A percentile compares a stretch with the other conserved stretches of the same genome.
These are phyloP conservation scores for Phalangium opilio DNA, from an alignment of 2,888 invertebrate genomes.

Conservation along the genomic window DNA sequence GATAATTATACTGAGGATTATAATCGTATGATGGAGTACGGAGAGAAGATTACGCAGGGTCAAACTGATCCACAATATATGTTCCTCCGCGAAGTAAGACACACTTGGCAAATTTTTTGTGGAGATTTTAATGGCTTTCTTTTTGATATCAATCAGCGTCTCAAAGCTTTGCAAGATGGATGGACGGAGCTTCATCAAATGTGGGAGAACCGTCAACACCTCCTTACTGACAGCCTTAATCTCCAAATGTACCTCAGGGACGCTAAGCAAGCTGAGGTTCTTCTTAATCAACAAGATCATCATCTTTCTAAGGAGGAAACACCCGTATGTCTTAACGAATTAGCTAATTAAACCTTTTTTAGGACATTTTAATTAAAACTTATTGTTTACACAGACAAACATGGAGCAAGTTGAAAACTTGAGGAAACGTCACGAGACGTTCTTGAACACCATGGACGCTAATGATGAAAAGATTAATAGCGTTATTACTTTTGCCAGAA, in stretches of 20 bases:
- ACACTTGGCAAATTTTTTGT: background rate
- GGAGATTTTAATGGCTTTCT: too few species aligned
- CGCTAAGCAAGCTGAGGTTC: constrained; percentile 91
- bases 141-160: constrained; percentile 41
- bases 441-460: constrained; percentile 98
- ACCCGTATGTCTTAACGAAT: constrained; percentile 42
- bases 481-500: constrained; percentile 87
- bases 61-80: constrained; percentile 97
- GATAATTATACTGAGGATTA: constrained; percentile 98
- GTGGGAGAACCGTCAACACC: constrained; percentile 97
- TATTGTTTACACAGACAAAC: constrained; percentile 40
- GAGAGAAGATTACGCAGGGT: constrained; percentile 81
- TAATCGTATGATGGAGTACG: constrained; percentile 98
- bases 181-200: constrained; percentile 99
- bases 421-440: constrained; percentile 94
- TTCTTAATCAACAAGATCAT: constrained; percentile 96
- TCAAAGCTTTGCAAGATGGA: constrained; percentile 95
- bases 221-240: constrained; percentile 86
- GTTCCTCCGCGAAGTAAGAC: constrained; percentile 73
- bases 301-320: constrained; percentile 91
- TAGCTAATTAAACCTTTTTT: constrained; percentile 1
- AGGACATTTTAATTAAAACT: too few species aligned
- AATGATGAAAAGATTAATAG: constrained; percentile 99
- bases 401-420: constrained; percentile 94
- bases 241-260: constrained; percentile 90